Conservation (phyloP, 2,888 invertebrate genomes). For the Cremastinae sp. region DNA sequence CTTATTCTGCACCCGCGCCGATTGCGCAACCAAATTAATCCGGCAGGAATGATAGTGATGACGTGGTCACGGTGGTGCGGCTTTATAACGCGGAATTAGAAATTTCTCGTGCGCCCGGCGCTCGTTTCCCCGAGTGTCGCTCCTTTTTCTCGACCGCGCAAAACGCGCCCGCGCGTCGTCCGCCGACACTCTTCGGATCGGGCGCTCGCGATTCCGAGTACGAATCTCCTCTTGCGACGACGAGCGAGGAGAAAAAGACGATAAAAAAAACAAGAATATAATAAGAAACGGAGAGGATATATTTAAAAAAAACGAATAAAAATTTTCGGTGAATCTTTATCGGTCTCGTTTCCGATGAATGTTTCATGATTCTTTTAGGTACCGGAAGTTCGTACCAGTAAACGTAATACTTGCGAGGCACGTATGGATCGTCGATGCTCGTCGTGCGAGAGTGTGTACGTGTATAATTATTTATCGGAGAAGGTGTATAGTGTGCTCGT, state of each 20-base stretch:
- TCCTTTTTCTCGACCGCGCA: conserved; percentile 7
- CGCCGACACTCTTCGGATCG: neutral
- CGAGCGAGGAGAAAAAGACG: no score
- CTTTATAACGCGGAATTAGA: conserved; percentile 60
- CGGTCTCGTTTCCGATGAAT: no score
- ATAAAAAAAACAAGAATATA: no score
- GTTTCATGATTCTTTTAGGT: conserved; percentile 46
- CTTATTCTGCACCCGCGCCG: neutral
- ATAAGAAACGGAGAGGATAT: no score
- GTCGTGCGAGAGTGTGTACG: neutral
- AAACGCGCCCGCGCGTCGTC: neutral
- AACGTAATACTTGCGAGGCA: conserved; percentile 39
- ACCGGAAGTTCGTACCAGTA: conserved; percentile 54
- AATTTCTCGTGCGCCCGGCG: conserved; percentile 52
- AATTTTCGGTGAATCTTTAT: neutral
- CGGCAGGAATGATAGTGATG: conserved; percentile 53
- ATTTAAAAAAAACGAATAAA: neutral
- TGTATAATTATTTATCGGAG: conserved; percentile 39
- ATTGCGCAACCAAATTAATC: conserved; percentile 58
- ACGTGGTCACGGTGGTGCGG: conserved; percentile 58
- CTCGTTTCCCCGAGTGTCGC: conserved; percentile 24
- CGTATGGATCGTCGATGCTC: conserved; percentile 12
- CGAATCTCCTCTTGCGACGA: no score
- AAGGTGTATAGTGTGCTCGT: conserved; percentile 33
- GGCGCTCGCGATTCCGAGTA: no score